These are phyloP conservation scores for Zosterops lateralis DNA, from an alignment of 2,113 vertebrate genomes.

Conservation along the genomic window DNA sequence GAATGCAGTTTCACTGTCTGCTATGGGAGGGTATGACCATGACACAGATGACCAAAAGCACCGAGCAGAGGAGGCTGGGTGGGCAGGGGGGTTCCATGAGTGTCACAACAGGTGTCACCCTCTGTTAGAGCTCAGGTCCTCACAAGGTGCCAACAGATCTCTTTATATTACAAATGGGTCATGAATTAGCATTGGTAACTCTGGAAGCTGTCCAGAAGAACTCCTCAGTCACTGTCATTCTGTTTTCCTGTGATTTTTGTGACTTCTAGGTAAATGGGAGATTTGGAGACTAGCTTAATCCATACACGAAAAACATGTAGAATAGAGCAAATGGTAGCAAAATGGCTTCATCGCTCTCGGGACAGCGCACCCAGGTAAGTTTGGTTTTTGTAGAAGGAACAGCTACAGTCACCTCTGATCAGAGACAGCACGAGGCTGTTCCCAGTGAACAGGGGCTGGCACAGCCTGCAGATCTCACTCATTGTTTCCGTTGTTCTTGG, in stretches of 20 bases:
- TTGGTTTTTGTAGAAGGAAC: not conserved
- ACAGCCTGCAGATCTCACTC: not conserved
- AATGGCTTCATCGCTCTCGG: conserved; percentile 91
- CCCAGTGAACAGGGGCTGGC: not conserved
- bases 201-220: not conserved
- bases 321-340: conserved; percentile 95
- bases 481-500: not conserved
- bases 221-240: not conserved
- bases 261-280: conserved; percentile 92
- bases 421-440: not conserved
- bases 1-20: not conserved
- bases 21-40: not conserved
- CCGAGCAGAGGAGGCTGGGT: not conserved
- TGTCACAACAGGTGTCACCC: not conserved
- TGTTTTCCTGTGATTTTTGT: not conserved
- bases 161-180: not conserved
- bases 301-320: conserved; percentile 84
- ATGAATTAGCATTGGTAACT: not conserved
- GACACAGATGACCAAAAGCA: not conserved
- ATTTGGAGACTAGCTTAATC: conserved; percentile 87
- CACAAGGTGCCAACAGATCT: not conserved
- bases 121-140: not conserved
- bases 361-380: conserved; percentile 86
- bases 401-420: not conserved
- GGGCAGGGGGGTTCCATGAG: not conserved